Evolutionary conservation across 2,113 vertebrate genomes (phyloP).

Genomic region (Meleagris gallopavo): DNA sequence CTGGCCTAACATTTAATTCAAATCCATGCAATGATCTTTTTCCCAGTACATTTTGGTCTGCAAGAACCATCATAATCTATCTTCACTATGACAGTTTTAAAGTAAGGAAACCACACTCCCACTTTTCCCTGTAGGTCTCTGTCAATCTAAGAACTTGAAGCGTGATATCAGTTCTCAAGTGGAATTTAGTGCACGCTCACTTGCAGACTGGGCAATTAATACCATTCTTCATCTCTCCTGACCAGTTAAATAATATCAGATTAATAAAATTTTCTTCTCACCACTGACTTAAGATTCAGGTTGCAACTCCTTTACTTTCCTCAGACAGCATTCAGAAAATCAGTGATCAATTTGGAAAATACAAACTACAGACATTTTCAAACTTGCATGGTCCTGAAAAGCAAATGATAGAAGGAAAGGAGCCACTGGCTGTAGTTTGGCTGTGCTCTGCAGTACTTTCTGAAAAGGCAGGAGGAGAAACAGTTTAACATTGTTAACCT

Average conservation of each 20-base stretch:
- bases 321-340: not conserved
- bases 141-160: constrained; percentile 18
- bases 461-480: not conserved
- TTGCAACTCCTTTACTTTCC: not conserved
- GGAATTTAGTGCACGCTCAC: constrained; percentile 20
- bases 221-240: not conserved
- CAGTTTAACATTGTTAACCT: not conserved
- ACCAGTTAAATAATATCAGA: not conserved
- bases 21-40: not conserved
- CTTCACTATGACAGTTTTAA: constrained; percentile 21
- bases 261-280: not conserved
- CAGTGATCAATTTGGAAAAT: not conserved
- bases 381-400: not conserved
- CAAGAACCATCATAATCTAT: not conserved
- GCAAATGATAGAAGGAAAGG: not conserved
- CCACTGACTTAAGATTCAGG: not conserved
- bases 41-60: constrained; percentile 12
- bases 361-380: not conserved
- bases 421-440: not conserved
- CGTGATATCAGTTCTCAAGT: not conserved
- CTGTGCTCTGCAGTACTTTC: not conserved
- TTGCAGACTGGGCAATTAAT: not conserved
- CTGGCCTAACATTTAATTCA: constrained; percentile 40
- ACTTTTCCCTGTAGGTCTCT: not conserved
- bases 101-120: not conserved